Evolutionary conservation across 2,797 vertebrate genomes (phyloP).

Genomic region (Cottoperca gobio): DNA sequence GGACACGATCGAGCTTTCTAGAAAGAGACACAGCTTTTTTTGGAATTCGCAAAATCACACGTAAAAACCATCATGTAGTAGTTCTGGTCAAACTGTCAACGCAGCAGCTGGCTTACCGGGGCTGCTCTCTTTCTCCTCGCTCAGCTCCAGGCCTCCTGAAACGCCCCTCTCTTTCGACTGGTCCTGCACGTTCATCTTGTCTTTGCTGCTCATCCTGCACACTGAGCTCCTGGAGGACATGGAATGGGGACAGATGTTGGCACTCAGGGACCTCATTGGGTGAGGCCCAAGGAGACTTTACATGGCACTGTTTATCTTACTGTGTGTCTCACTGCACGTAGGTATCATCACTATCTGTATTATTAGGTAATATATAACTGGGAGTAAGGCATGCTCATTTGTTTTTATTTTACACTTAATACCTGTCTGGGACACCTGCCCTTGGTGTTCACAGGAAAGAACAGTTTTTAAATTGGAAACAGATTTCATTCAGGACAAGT

Average conservation of each 20-base stretch:
- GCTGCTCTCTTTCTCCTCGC: slow-evolving; percentile 84
- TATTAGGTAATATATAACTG: neutral
- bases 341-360: neutral
- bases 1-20: slow-evolving; percentile 80
- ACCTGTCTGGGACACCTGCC: neutral
- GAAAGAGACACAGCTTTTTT: slow-evolving; percentile 6
- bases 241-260: neutral
- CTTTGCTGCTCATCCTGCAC: slow-evolving; percentile 94
- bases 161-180: slow-evolving; percentile 91
- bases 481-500: neutral
- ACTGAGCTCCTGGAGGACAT: slow-evolving; percentile 87
- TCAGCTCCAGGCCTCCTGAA: slow-evolving; percentile 83
- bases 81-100: neutral
- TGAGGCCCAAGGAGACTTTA: neutral
- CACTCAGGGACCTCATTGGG: neutral
- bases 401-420: neutral
- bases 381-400: neutral
- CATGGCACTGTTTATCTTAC: neutral
- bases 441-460: neutral
- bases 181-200: slow-evolving; percentile 93
- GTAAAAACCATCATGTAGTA: neutral
- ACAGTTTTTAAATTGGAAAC: neutral
- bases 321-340: neutral
- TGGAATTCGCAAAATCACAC: neutral
- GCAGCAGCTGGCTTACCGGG: slow-evolving; percentile 71